Conservation (phyloP, 2,113 vertebrate species). For the Diglossa brunneiventris region DNA sequence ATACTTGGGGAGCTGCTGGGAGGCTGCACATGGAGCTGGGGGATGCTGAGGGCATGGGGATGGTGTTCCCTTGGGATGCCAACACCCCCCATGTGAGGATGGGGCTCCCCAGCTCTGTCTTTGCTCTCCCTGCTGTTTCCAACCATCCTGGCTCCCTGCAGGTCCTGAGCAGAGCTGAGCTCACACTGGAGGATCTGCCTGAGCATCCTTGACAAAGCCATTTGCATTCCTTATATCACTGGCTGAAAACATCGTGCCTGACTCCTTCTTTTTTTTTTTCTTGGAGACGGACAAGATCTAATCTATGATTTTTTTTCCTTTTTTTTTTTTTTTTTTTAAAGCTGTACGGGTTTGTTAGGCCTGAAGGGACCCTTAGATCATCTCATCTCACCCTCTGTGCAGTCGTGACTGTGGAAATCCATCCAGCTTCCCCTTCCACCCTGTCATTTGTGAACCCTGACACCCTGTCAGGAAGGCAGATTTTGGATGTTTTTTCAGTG, state of each 20-base stretch:
- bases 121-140: neutral
- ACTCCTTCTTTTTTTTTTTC: neutral
- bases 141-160: neutral
- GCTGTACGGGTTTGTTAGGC: neutral
- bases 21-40: fast-evolving
- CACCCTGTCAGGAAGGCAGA: neutral
- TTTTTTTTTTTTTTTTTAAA: neutral
- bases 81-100: neutral
- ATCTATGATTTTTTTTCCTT: neutral
- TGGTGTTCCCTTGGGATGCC: neutral
- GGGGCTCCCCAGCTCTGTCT: neutral
- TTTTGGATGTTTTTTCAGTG: neutral
- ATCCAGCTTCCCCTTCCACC: neutral
- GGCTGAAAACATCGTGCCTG: neutral
- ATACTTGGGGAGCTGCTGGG: neutral
- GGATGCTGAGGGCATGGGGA: fast-evolving
- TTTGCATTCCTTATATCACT: conserved; percentile 24
- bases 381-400: neutral
- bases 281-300: conserved; percentile 7
- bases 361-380: conserved; percentile 25
- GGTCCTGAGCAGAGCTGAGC: neutral
- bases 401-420: neutral
- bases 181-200: neutral
- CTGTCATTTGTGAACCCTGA: neutral
- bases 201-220: neutral